phyloP scores from a whole-genome alignment of 2,113 vertebrate genomes.

The Psophia crepitans region DNA sequence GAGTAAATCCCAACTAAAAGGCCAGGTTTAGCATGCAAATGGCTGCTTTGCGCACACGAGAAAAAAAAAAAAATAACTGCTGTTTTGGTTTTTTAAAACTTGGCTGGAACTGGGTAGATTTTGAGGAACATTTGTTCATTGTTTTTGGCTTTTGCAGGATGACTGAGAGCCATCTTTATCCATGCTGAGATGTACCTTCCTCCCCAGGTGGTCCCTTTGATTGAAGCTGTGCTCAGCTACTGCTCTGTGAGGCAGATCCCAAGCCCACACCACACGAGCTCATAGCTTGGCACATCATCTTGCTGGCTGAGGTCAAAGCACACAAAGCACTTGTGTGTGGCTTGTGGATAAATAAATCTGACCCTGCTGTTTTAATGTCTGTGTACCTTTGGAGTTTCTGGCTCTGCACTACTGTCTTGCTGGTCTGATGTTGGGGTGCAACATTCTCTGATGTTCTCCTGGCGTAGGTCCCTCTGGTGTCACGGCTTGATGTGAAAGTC shows the following conservation, averaged over 20 bases:
- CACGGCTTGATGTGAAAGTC: background rate
- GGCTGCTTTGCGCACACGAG: background rate
- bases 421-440: background rate
- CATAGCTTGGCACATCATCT: background rate
- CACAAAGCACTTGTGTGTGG: background rate
- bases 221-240: background rate
- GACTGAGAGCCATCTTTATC: background rate
- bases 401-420: background rate
- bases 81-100: background rate
- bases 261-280: background rate
- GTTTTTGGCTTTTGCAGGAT: slow-evolving; percentile 2
- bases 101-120: background rate
- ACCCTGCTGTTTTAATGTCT: background rate
- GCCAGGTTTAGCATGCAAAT: background rate
- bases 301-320: background rate
- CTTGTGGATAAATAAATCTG: background rate
- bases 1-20: background rate
- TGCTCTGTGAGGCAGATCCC: background rate
- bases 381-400: background rate
- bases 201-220: background rate
- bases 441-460: background rate
- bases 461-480: background rate
- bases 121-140: background rate
- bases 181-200: background rate
- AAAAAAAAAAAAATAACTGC: background rate